A percentile compares a stretch with the other conserved stretches of the same genome.
Evolutionary conservation across 2,797 vertebrate genomes (phyloP).

Genomic region (Hippocampus kuda): DNA sequence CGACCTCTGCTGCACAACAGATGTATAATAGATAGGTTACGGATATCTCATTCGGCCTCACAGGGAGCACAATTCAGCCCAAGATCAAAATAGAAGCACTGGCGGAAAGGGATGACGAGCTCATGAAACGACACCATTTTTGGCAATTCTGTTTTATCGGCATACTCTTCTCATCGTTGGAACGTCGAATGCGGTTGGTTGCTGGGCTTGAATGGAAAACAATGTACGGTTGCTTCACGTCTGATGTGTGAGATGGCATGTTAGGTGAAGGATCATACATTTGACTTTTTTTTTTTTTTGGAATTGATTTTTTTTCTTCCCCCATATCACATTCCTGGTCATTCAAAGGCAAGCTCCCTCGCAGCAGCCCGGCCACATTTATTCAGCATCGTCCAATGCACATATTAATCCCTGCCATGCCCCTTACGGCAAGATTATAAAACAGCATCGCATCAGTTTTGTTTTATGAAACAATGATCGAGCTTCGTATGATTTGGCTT

Average conservation of each 20-base stretch:
- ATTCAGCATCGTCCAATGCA: background rate
- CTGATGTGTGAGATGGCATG: background rate
- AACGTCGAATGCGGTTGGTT: slow-evolving; percentile 7
- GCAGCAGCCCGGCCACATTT: background rate
- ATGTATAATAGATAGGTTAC: background rate
- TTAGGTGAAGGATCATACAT: background rate
- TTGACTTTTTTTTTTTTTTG: background rate
- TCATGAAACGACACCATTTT: slow-evolving; percentile 36
- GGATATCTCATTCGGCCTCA: background rate
- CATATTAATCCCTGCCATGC: background rate
- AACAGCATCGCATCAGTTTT: no score
- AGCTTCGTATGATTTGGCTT: no score
- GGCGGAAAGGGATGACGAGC: background rate
- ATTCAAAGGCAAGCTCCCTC: background rate
- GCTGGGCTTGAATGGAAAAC: slow-evolving; percentile 24
- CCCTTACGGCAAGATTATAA: no score
- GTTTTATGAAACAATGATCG: no score
- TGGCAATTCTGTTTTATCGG: slow-evolving; percentile 35
- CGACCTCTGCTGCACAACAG: background rate
- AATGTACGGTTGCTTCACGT: background rate
- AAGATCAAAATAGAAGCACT: slow-evolving; percentile 25
- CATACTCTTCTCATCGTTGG: slow-evolving; percentile 17
- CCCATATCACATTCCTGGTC: background rate
- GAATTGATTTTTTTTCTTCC: no score
- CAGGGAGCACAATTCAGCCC: background rate